A percentile compares a stretch with the other conserved stretches of the same genome.
phyloP scores from a whole-genome alignment of 1,140 invertebrate species.

The Lethocerus indicus region DNA sequence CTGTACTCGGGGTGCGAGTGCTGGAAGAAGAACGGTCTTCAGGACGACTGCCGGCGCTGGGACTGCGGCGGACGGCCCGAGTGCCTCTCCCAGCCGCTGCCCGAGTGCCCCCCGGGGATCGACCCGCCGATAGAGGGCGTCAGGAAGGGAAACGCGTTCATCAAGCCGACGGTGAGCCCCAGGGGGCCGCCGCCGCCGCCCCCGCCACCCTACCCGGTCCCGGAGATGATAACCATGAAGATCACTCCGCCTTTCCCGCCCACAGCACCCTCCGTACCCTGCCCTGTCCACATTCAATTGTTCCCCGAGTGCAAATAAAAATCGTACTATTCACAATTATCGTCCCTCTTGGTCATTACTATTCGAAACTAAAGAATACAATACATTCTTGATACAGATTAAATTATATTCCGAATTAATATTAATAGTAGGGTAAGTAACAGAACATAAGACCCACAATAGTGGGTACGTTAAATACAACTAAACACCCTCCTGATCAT shows the following conservation, averaged over 20 bases:
- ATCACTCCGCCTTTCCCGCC: background rate
- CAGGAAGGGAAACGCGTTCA: constrained; percentile 9
- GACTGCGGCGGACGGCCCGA: constrained; percentile 48
- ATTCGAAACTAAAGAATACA: too few relatives aligned
- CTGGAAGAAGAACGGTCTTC: constrained; percentile 54
- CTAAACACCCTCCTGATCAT: too few relatives aligned
- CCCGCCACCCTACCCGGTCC: background rate
- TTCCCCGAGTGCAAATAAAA: too few relatives aligned
- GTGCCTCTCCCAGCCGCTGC: constrained; percentile 44
- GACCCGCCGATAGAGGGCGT: constrained; percentile 9
- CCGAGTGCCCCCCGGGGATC: constrained; percentile 36
- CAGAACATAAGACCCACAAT: too few relatives aligned
- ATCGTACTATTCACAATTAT: too few relatives aligned
- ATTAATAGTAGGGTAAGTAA: too few relatives aligned
- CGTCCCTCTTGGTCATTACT: too few relatives aligned
- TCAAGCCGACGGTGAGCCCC: background rate
- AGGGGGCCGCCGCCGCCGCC: background rate
- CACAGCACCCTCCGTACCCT: background rate
- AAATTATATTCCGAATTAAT: too few relatives aligned
- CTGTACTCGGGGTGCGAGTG: constrained; percentile 54
- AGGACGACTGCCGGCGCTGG: constrained; percentile 49
- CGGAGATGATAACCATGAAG: background rate
- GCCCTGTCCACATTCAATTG: background rate
- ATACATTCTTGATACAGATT: too few relatives aligned
- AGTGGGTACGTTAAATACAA: too few relatives aligned